Evolutionary conservation across 2,888 invertebrate species (phyloP), one percentile per base, ranked within the genome.

Genomic region (Drosophila demipolita): DNA sequence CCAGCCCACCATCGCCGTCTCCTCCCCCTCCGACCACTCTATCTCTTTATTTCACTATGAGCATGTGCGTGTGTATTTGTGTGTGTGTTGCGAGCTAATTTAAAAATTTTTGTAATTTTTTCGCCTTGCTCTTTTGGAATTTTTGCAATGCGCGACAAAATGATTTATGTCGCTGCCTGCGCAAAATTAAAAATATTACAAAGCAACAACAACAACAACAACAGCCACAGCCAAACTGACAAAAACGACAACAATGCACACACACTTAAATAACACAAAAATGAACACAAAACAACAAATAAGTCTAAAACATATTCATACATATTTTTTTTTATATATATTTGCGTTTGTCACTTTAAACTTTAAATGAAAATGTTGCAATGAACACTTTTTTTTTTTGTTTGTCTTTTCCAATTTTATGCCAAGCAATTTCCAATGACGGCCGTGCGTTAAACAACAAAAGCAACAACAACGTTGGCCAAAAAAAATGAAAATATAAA

Each of bases 131-230:
- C 89, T 88, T 88, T 90, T 90, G 87, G 89, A 90, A 90, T 90
- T 83, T 86, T 83, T 86, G 85, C 85, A 90, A 90, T 92, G 92
- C 91, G 91, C 91, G 91, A 91, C 91, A 90, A 91, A 92, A 91
- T 92, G 91, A 91, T 91, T 91, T 91, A 91, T 91, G 91, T 81
- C 83, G 84, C 87, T 89, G 85, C 90, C 88, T 88, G 82, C 76
- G 78, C 82, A 78, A 87, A 89, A 89, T 89, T 87, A 90, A 90
- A 90, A 91, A 82, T 86, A 86, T 84, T 78, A 86, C 78, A 90
- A 90, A 85, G 71, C 65, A 70, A 73, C 74, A 79, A 70, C 57
- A 78, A 50, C 67, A 62, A 0, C 54, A 73, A 42, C 59, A 53
- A 32, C 36, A 66, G 48, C 35, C 54, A 52, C 78, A 62, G 58